A percentile compares a stretch with the other conserved stretches of the same genome.
Evolutionary conservation across 1,140 invertebrate genomes (phyloP).

Genomic region (Sitobion miscanthi): DNA sequence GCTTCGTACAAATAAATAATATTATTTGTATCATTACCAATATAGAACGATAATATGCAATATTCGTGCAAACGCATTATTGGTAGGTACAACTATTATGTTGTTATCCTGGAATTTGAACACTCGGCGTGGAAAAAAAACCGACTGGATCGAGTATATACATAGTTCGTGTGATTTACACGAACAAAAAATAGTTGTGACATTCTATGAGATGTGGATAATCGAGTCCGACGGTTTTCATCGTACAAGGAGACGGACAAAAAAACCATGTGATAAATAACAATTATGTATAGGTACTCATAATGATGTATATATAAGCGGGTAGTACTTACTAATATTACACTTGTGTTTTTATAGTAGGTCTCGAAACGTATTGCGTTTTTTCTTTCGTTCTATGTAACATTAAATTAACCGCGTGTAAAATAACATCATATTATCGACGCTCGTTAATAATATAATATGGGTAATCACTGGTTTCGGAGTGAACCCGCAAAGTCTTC

Average conservation of each 20-base stretch:
- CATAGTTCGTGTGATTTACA: background rate
- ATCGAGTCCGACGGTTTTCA: background rate
- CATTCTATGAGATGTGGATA: background rate
- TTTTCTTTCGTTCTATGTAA: background rate
- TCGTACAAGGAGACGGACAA: background rate
- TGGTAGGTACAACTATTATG: background rate
- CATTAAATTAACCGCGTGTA: background rate
- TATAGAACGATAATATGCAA: constrained; percentile 11
- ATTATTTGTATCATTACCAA: constrained; percentile 7
- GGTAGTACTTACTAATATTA: background rate
- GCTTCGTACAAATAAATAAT: background rate
- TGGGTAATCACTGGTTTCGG: background rate
- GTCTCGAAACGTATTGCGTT: background rate
- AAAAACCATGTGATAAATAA: background rate
- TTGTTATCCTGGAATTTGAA: constrained; percentile 10
- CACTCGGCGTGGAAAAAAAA: background rate
- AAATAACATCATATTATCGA: background rate
- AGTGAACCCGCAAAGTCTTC: background rate
- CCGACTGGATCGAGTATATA: background rate
- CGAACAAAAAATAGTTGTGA: background rate
- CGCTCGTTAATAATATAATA: background rate
- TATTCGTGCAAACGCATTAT: background rate
- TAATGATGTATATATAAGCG: too few relatives aligned
- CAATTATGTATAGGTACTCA: background rate
- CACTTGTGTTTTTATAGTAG: background rate